Percentiles rank a stretch among this genome's conserved stretches.
Evolutionary conservation across 2,888 invertebrate genomes (phyloP).

Genomic region (Mystacides longicornis): DNA sequence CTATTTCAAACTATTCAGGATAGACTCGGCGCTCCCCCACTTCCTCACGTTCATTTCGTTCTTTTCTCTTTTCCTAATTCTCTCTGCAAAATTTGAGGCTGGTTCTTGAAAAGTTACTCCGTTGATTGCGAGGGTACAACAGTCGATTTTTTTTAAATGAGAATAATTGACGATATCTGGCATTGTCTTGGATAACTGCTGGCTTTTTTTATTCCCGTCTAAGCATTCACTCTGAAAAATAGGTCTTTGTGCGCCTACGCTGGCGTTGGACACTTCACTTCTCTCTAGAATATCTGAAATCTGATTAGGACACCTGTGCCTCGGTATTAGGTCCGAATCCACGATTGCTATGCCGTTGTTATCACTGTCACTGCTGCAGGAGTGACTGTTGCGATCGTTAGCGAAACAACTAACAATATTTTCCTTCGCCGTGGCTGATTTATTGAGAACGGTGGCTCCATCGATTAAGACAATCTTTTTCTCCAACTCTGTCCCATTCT

Average conservation of each 20-base stretch:
- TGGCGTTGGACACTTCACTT: not conserved
- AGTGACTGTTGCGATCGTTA: slow-evolving; percentile 17
- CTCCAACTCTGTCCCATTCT: slow-evolving; percentile 7
- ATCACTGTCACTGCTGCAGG: slow-evolving; percentile 4
- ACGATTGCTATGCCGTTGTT: slow-evolving; percentile 3
- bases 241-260: not conserved
- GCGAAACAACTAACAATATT: not conserved
- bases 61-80: slow-evolving; percentile 4
- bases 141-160: slow-evolving; percentile 5
- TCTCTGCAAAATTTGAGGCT: not conserved
- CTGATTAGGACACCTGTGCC: slow-evolving; percentile 23
- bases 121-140: not conserved
- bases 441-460: not conserved
- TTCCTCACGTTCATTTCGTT: slow-evolving; percentile 7
- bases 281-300: slow-evolving; percentile 5
- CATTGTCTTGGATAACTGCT: slow-evolving; percentile 22
- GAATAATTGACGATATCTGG: slow-evolving; percentile 24
- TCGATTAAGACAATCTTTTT: slow-evolving; percentile 12
- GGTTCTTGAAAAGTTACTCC: not conserved
- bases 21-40: slow-evolving; percentile 20
- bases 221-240: not conserved
- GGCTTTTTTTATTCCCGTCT: slow-evolving; percentile 5
- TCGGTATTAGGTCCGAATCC: slow-evolving; percentile 22
- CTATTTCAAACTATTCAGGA: slow-evolving; percentile 8
- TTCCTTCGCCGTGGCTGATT: not conserved